Base-by-base conservation (phyloP, 2,797 vertebrate species). In the Anolis apletophallus region DNA sequence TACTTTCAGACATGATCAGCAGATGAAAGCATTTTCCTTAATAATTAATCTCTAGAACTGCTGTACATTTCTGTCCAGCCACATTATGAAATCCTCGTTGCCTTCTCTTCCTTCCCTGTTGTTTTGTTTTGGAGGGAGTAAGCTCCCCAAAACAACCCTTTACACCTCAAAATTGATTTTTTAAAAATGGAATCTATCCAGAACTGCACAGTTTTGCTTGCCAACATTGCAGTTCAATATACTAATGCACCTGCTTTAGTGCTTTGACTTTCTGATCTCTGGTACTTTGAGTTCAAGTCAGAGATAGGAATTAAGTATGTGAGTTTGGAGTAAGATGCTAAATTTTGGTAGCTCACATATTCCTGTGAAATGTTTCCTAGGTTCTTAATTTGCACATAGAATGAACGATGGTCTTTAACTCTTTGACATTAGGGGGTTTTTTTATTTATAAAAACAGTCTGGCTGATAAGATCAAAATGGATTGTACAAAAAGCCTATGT, bases 111-210 rank as follows among this genome's bases (percentile, higher is more conserved):
- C 84, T 80, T 85, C 81, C 55, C 29, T 40, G 19, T 8, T 88
- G 81, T 83, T 86, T 86, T 83, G 55, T 71, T 85, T 88, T 69
- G 69, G 86, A 86, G 72, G 61, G 89, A 67, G 78, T 89, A 88
- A n/a, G 69, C 88, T 84, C 54, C 83, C 74, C 81, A 54, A 59
- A 83, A 71, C 77, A 82, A 36, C 21, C 75, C 52, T 57, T 26
- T 83, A 87, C 90, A 91, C 93, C 91, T 94, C 90, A 90, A 86
- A 86, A 89, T 88, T 86, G 71, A 85, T 90, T 87, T 73, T 79
- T 78, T 88, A 85, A 87, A 88, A 90, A 85, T 89, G 91, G 81
- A 91, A 74, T 88, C 26, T 80, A 73, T 91, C 84, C 82, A 83
- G 77, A 69, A 79, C 69, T 83, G 26, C 32, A 55, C 69, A 79